These are phyloP conservation scores for Pseudomyrmex gracilis DNA, from an alignment of 1,140 invertebrate genomes.

Conservation along the genomic window DNA sequence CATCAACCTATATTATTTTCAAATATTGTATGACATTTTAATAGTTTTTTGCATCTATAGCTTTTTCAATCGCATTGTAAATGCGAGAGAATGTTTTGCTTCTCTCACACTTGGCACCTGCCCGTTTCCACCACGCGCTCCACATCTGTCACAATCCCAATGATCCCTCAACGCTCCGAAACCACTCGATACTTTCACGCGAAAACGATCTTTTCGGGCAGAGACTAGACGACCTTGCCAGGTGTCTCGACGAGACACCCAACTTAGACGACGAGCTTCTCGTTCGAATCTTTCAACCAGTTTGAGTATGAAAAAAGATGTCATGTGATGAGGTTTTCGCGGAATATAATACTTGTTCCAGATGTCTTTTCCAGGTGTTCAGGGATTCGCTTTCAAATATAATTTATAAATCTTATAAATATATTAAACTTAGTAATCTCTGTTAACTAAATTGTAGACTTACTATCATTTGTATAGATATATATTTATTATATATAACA, in stretches of 20 bases:
- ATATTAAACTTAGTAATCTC: neutral
- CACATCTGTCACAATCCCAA: slow-evolving; percentile 55
- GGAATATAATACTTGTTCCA: neutral
- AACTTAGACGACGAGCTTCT: slow-evolving; percentile 11
- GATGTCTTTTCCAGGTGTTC: no score
- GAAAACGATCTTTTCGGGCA: slow-evolving; percentile 41
- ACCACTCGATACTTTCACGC: slow-evolving; percentile 41
- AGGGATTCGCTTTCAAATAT: no score
- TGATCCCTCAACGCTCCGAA: neutral
- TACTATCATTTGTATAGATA: no score
- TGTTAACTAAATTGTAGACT: no score
- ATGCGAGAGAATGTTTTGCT: slow-evolving; percentile 7
- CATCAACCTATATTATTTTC: neutral
- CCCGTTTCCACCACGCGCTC: slow-evolving; percentile 51
- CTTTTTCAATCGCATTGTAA: neutral
- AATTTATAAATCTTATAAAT: neutral
- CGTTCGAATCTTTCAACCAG: slow-evolving; percentile 9
- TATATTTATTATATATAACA: no score
- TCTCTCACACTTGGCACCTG: slow-evolving; percentile 38
- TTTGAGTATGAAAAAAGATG: neutral
- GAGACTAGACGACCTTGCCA: slow-evolving; percentile 37
- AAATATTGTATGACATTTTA: neutral
- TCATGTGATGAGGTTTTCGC: neutral
- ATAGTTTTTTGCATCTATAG: no score
- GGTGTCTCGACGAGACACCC: slow-evolving; percentile 28